Percentiles rank a stretch among this genome's conserved stretches.
These are phyloP conservation scores for Eupeodes latifasciatus DNA, from an alignment of 2,888 invertebrate species.

Conservation along the genomic window DNA sequence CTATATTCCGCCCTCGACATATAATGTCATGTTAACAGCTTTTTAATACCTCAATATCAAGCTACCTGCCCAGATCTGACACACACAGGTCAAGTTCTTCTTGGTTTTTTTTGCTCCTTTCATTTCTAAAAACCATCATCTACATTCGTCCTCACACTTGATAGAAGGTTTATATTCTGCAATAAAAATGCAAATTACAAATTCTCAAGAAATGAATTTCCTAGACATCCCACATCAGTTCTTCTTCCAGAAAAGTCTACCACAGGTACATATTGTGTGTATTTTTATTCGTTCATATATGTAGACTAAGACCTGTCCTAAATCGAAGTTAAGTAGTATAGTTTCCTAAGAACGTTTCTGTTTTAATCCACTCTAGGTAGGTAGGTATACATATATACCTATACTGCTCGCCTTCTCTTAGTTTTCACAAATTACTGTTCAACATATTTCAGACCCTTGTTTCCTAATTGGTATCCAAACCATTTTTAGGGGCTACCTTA, in stretches of 20 bases:
- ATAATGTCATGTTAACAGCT: conserved; percentile 69
- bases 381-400: neutral
- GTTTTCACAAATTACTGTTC: conserved; percentile 63
- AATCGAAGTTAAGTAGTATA: conserved; percentile 31
- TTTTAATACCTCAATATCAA: conserved; percentile 59
- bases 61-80: conserved; percentile 26
- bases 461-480: conserved; percentile 73
- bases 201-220: conserved; percentile 66
- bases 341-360: conserved; percentile 12
- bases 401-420: neutral
- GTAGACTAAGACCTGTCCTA: conserved; percentile 7
- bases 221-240: conserved; percentile 39
- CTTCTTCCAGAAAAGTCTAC: conserved; percentile 20
- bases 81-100: conserved; percentile 20
- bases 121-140: conserved; percentile 31
- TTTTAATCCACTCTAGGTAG: conserved; percentile 60
- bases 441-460: conserved; percentile 60
- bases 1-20: neutral
- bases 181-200: conserved; percentile 75
- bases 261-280: neutral
- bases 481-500: conserved; percentile 54
- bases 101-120: neutral
- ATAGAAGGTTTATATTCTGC: conserved; percentile 37
- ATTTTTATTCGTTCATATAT: too few relatives aligned
- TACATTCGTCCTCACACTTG: neutral